These are phyloP conservation scores for Cryptosula pallasiana DNA, from an alignment of 2,888 invertebrate genomes.

Conservation along the genomic window DNA sequence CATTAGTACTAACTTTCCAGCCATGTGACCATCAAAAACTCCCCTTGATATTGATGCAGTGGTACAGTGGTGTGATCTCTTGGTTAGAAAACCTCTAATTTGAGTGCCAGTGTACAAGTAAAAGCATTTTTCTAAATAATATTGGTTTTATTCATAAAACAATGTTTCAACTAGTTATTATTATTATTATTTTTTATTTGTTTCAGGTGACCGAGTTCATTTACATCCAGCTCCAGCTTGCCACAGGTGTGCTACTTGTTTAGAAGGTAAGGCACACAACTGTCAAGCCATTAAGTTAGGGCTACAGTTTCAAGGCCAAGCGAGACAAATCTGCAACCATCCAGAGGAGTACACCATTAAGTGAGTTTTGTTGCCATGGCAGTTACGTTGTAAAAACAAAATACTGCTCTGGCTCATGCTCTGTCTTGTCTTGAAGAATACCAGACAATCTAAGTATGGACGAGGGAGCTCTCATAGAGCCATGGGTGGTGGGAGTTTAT, in stretches of 20 bases:
- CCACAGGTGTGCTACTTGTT: background rate
- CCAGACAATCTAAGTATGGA: slow-evolving; percentile 18
- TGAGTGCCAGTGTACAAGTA: too few relatives aligned
- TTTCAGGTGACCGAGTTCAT: slow-evolving; percentile 8
- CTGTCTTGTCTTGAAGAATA: background rate
- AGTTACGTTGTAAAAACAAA: background rate
- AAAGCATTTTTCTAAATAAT: too few relatives aligned
- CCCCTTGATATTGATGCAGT: too few relatives aligned
- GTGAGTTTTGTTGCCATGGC: background rate
- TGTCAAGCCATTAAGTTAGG: slow-evolving; percentile 13
- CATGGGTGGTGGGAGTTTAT: slow-evolving; percentile 20
- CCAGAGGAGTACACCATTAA: slow-evolving; percentile 2
- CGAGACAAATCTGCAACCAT: background rate
- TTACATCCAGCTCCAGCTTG: background rate
- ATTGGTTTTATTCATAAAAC: too few relatives aligned
- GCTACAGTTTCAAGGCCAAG: background rate
- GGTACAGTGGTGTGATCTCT: too few relatives aligned
- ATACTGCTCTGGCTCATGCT: background rate
- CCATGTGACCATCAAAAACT: too few relatives aligned
- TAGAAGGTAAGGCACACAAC: slow-evolving; percentile 5
- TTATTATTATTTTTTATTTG: too few relatives aligned
- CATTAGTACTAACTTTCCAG: too few relatives aligned
- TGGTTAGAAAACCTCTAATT: too few relatives aligned
- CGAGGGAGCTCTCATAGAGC: slow-evolving; percentile 15
- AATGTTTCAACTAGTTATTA: too few relatives aligned